Evolutionary conservation across 2,113 vertebrate genomes (phyloP).

Genomic region (Triplophysa rosa): DNA sequence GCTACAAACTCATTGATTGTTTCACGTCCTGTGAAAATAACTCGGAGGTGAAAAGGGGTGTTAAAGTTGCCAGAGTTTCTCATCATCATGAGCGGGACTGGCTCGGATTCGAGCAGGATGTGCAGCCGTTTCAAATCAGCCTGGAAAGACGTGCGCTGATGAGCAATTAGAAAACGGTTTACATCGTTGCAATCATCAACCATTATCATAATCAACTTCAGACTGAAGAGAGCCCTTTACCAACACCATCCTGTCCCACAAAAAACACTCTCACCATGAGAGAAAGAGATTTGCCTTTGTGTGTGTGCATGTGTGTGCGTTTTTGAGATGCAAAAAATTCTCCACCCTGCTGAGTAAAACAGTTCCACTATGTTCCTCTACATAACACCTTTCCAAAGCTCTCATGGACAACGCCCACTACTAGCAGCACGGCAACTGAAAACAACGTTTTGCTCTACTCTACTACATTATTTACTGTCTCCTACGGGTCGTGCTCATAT

Average conservation of each 20-base stretch:
- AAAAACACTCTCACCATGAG: constrained; percentile 16
- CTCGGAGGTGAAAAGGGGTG: constrained; percentile 18
- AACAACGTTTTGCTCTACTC: constrained; percentile 25
- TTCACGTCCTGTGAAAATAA: constrained; percentile 10
- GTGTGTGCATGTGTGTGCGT: constrained; percentile 8
- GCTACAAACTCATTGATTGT: constrained; percentile 17
- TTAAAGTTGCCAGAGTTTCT: constrained; percentile 20
- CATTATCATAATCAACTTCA: constrained; percentile 66
- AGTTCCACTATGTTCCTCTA: background rate
- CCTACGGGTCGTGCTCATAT: constrained; percentile 19
- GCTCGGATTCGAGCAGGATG: constrained; percentile 20
- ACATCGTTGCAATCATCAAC: constrained; percentile 55
- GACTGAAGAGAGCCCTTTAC: constrained; percentile 53
- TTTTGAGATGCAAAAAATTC: background rate
- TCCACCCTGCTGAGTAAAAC: background rate
- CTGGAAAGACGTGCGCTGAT: constrained; percentile 50
- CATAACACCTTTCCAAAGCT: background rate
- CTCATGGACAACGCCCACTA: background rate
- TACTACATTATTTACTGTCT: constrained; percentile 25
- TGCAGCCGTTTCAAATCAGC: constrained; percentile 51
- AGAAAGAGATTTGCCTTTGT: background rate
- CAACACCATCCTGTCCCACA: constrained; percentile 37
- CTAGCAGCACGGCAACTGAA: constrained; percentile 17
- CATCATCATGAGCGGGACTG: constrained; percentile 33
- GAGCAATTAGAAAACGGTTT: constrained; percentile 59